Evolutionary conservation across 2,888 invertebrate species (phyloP), one percentile per base, ranked within the genome.

Genomic region (Ichneumoninae sp.): DNA sequence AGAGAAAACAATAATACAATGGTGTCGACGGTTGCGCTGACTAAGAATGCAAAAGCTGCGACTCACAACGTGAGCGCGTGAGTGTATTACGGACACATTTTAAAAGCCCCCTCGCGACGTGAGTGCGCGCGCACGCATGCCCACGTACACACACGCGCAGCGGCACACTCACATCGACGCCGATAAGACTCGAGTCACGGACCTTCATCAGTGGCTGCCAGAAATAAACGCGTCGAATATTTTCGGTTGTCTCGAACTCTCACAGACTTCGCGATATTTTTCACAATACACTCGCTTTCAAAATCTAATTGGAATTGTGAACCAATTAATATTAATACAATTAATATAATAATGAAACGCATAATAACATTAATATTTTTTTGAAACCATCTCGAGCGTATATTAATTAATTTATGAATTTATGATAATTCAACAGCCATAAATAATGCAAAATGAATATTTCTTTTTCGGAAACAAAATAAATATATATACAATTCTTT

Each of bases 211-310:
- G 60, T 69, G 68, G 68, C 68, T 60, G 66, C 69, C 82, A 78
- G 66, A 82, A 82, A 82, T 78, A 82, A 78, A 78, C 68, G 47
- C 77, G 66, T 82, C 60, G 68, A 74, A 78, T 78, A 82, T 82
- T 78, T 78, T 72, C 82, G 68, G 57, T 50, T 52, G 40, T 62
- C 77, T 60, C 82, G 62, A 74, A 78, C 72, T 76, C 44, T 65
- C 71, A 26, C 62, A 16, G 19, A 19, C 19, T 68, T 65, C 47
- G 66, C 52, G 50, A 68, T 71, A 65, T 79, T 79, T 79, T 71
- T 68, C 69, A 30, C 68, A 50, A 52, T 47, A 68, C n/a, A 44
- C 47, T 60, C 33, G 16, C 50, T 16, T 26, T 50, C 8, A 19
- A 26, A 70, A 30, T 62, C 54, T 16, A 65, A 74, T 74, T 57